Evolutionary conservation across 2,113 vertebrate genomes (phyloP).

Genomic region (Micromys minutus): DNA sequence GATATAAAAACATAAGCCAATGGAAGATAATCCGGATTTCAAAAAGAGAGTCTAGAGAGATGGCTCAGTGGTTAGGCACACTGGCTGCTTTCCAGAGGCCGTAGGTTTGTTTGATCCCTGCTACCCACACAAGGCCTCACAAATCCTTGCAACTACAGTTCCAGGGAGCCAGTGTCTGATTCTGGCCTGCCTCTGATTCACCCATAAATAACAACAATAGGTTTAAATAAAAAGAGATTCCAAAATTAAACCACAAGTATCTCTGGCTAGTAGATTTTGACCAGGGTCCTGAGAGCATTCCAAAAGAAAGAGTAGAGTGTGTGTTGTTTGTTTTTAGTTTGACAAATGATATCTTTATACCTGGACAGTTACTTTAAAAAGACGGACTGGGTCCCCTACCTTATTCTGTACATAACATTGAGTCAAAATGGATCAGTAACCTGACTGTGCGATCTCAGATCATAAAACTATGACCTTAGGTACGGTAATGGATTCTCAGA

Average conservation of each 20-base stretch:
- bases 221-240: not conserved
- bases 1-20: no score
- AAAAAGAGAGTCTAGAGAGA: not conserved
- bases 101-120: not conserved
- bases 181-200: not conserved
- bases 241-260: not conserved
- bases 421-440: not conserved
- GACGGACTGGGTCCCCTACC: not conserved
- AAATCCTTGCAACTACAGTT: not conserved
- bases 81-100: not conserved
- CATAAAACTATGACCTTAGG: not conserved
- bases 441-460: not conserved
- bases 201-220: not conserved
- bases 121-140: no score
- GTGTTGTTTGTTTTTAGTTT: not conserved
- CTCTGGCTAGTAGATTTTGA: not conserved
- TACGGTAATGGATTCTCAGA: not conserved
- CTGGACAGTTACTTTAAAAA: not conserved
- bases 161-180: no score
- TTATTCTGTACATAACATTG: not conserved
- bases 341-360: not conserved
- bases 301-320: not conserved
- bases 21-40: not conserved
- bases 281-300: no score
- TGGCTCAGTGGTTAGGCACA: not conserved